phyloP scores from a whole-genome alignment of 2,888 invertebrate genomes.

The Hofmannophila pseudospretella region DNA sequence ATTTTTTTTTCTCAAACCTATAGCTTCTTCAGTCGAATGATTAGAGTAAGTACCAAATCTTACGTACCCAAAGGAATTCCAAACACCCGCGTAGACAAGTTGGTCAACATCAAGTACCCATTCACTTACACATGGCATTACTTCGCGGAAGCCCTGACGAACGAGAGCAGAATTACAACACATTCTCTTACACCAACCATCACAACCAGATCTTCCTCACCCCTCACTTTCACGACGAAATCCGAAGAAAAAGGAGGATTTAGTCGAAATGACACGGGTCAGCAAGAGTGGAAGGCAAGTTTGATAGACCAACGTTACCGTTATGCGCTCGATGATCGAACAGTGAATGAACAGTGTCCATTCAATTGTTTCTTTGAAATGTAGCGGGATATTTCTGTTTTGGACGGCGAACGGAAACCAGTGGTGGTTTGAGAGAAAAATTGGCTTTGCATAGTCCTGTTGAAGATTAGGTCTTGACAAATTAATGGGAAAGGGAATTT shows the following conservation, averaged over 20 bases:
- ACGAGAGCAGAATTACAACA: conserved; percentile 70
- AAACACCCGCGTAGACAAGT: conserved; percentile 16
- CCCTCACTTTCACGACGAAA: conserved; percentile 7
- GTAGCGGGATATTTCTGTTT: conserved; percentile 46
- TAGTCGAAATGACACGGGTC: conserved; percentile 16
- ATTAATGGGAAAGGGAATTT: no score
- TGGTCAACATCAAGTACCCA: conserved; percentile 32
- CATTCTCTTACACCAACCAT: conserved; percentile 47
- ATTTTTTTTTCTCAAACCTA: no score
- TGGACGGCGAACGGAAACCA: background rate
- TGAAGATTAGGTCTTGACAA: no score
- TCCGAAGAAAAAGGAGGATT: conserved; percentile 3
- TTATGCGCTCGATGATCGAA: conserved; percentile 54
- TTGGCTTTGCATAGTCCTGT: no score
- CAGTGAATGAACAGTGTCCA: conserved; percentile 57
- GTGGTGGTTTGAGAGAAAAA: no score
- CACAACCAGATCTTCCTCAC: conserved; percentile 21
- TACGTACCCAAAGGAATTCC: conserved; percentile 31
- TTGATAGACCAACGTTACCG: conserved; percentile 64
- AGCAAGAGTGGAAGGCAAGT: conserved; percentile 20
- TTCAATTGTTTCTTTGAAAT: conserved; percentile 61
- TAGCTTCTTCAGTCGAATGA: background rate
- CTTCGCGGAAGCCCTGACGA: conserved; percentile 59
- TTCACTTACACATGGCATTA: conserved; percentile 41
- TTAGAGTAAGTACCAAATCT: background rate